These are phyloP conservation scores for Batillaria attramentaria DNA, from an alignment of 1,140 invertebrate species.

Conservation along the genomic window DNA sequence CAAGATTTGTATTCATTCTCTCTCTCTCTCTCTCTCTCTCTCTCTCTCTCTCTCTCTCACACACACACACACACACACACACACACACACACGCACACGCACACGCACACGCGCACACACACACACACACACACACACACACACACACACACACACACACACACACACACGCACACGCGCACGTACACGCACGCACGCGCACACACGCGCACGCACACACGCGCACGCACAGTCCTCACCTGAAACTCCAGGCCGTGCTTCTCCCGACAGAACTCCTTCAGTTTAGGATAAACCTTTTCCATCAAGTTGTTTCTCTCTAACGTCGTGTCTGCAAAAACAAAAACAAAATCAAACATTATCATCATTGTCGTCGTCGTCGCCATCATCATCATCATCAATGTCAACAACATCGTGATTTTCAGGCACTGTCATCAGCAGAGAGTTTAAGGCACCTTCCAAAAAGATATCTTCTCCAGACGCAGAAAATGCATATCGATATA, in stretches of 20 bases:
- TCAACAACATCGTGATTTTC: no score
- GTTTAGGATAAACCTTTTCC: conserved; percentile 97
- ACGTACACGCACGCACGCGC: background rate
- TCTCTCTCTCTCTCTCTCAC: background rate
- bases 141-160: background rate
- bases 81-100: background rate
- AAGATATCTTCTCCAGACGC: no score
- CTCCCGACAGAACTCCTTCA: conserved; percentile 97
- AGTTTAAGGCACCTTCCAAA: no score
- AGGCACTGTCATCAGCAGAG: no score
- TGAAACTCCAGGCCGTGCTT: conserved; percentile 99
- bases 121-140: conserved; percentile 5
- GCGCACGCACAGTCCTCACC: conserved; percentile 74
- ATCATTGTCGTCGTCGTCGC: no score
- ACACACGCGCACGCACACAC: conserved; percentile 11
- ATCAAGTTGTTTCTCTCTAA: conserved; percentile 98
- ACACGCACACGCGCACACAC: background rate
- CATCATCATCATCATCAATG: no score
- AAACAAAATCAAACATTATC: no score
- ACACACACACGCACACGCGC: background rate
- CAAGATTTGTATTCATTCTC: no score
- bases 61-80: conserved; percentile 7
- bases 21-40: no score
- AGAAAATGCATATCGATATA: no score
- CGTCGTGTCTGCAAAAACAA: conserved; percentile 88